A percentile compares a stretch with the other conserved stretches of the same genome.
Evolutionary conservation across 2,888 invertebrate species (phyloP).

Genomic region (Nineta flava): DNA sequence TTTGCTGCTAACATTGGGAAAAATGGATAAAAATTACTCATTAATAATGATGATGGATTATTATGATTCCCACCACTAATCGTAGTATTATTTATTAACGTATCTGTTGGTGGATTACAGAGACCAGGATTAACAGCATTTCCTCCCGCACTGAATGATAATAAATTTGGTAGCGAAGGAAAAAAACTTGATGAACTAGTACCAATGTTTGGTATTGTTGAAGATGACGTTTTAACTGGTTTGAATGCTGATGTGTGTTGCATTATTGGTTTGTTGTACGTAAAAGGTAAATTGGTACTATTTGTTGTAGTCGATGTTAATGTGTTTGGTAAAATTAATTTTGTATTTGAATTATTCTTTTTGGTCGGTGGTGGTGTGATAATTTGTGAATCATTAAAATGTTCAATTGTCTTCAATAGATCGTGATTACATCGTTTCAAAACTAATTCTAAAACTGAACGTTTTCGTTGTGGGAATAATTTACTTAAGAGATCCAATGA

Average conservation of each 20-base stretch:
- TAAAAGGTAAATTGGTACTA: background rate
- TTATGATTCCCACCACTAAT: background rate
- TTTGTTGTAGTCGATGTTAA: background rate
- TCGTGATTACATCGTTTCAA: conserved; percentile 85
- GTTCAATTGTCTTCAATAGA: conserved; percentile 76
- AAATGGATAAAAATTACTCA: conserved; percentile 29
- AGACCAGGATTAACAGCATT: background rate
- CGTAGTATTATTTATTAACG: background rate
- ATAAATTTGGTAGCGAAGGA: background rate
- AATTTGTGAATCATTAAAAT: conserved; percentile 39
- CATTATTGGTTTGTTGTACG: conserved; percentile 11
- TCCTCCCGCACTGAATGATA: background rate
- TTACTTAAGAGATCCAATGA: conserved; percentile 73
- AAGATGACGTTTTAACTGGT: conserved; percentile 20
- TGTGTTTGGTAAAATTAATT: background rate
- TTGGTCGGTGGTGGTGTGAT: background rate
- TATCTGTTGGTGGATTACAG: no score
- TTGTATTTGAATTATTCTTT: background rate
- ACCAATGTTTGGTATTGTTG: conserved; percentile 22
- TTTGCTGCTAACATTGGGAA: conserved; percentile 23
- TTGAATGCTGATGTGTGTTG: conserved; percentile 23
- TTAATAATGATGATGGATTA: conserved; percentile 17
- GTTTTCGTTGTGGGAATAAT: conserved; percentile 79
- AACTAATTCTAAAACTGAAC: conserved; percentile 79
- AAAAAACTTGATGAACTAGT: conserved; percentile 18